A percentile compares a stretch with the other conserved stretches of the same genome.
Conservation (phyloP, 1,140 invertebrate species). For the Meteorus sp. region DNA sequence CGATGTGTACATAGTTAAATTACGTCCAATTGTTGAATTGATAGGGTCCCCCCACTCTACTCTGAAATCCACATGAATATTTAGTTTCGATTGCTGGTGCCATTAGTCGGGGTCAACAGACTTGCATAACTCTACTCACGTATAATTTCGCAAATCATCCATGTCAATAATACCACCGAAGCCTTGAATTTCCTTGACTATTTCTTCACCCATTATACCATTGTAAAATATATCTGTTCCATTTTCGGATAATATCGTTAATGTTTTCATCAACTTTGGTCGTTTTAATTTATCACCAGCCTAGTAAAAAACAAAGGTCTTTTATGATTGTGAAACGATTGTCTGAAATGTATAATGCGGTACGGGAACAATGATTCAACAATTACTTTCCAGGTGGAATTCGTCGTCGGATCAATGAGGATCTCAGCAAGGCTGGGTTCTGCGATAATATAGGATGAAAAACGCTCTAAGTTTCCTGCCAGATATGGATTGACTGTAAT, state of each 20-base stretch:
- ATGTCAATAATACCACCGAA: too few species aligned
- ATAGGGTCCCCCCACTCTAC: slow-evolving; percentile 67
- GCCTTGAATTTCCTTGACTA: too few species aligned
- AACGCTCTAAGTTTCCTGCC: slow-evolving; percentile 60
- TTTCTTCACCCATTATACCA: too few species aligned
- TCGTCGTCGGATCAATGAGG: slow-evolving; percentile 68
- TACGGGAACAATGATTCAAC: neutral
- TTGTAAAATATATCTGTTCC: slow-evolving; percentile 5
- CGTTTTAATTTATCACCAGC: slow-evolving; percentile 73
- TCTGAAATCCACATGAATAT: slow-evolving; percentile 58
- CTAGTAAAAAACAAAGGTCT: too few species aligned
- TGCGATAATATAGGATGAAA: slow-evolving; percentile 61
- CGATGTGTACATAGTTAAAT: slow-evolving; percentile 70
- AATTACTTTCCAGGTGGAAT: slow-evolving; percentile 59
- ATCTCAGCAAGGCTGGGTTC: slow-evolving; percentile 71
- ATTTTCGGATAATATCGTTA: slow-evolving; percentile 70
- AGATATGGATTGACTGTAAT: slow-evolving; percentile 73
- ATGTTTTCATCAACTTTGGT: slow-evolving; percentile 71
- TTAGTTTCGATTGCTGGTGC: too few species aligned
- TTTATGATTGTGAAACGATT: too few species aligned
- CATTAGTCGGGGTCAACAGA: too few species aligned
- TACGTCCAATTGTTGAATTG: slow-evolving; percentile 56
- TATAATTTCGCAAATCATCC: slow-evolving; percentile 28
- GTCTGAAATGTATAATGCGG: too few species aligned
- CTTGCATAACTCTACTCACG: too few species aligned